Conservation (phyloP, 2,113 vertebrate species). For the Platichthys stellatus region DNA sequence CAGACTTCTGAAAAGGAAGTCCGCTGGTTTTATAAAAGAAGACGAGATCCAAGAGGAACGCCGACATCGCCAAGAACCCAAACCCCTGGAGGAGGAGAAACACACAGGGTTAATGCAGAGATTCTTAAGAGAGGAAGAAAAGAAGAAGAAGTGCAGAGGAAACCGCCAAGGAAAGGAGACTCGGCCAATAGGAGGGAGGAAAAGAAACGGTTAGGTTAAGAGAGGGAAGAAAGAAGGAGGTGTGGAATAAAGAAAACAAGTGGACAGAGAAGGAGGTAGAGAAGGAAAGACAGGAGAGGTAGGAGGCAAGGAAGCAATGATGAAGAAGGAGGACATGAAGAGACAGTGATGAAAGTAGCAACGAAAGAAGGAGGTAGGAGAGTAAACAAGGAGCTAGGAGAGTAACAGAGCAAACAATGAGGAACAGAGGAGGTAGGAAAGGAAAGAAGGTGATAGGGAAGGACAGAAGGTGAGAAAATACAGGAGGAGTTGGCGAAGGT, state of each 20-base stretch:
- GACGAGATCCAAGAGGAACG: slow-evolving; percentile 72
- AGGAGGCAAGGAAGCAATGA: neutral
- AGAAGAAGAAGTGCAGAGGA: no score
- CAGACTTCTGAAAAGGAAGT: neutral
- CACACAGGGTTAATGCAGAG: no score
- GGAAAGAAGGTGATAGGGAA: neutral
- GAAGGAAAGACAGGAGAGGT: neutral
- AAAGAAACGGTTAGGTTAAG: no score
- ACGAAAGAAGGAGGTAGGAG: no score
- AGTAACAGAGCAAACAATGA: neutral
- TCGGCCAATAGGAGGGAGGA: no score
- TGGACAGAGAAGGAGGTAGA: neutral
- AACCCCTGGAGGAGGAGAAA: slow-evolving; percentile 81
- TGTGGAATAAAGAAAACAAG: no score
- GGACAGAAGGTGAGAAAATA: neutral
- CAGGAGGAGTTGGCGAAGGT: neutral
- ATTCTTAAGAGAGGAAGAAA: neutral
- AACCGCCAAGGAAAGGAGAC: no score
- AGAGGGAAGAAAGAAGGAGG: neutral
- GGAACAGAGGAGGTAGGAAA: neutral
- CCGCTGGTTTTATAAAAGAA: neutral
- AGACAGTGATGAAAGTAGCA: neutral
- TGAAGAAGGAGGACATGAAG: neutral
- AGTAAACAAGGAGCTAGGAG: neutral
- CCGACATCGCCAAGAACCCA: slow-evolving; percentile 82